These are phyloP conservation scores for Rhinoraja longicauda DNA, from an alignment of 2,797 vertebrate genomes.

Conservation along the genomic window DNA sequence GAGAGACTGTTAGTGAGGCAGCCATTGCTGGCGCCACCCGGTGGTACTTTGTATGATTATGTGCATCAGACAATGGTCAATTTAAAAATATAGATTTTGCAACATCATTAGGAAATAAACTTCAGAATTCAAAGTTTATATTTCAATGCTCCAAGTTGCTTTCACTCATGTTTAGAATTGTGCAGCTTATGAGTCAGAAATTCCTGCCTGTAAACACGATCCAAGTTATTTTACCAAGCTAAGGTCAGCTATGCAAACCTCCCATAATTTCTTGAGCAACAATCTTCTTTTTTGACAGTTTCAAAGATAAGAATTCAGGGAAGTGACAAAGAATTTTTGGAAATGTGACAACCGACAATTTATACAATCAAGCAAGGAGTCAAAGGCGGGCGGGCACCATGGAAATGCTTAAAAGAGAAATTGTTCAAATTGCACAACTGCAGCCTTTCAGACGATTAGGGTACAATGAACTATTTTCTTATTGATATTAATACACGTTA, in stretches of 20 bases:
- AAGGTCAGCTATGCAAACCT: not conserved
- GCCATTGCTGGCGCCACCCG: too few relatives aligned
- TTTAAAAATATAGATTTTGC: not conserved
- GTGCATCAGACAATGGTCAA: too few relatives aligned
- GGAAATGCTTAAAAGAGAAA: not conserved
- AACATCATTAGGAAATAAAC: not conserved
- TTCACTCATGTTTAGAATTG: not conserved
- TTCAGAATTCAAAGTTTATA: not conserved
- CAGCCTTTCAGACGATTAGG: not conserved
- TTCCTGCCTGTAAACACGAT: not conserved
- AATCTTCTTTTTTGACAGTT: conserved; percentile 15
- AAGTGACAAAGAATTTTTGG: not conserved
- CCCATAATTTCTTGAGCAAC: not conserved
- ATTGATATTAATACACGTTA: not conserved
- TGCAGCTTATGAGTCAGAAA: conserved; percentile 3
- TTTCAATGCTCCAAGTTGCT: too few relatives aligned
- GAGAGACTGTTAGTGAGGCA: too few relatives aligned
- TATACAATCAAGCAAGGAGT: not conserved
- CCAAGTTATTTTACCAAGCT: not conserved
- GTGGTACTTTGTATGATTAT: too few relatives aligned
- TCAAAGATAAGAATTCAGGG: conserved; percentile 11
- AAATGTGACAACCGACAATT: conserved; percentile 28
- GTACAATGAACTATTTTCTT: not conserved
- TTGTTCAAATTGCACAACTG: not conserved
- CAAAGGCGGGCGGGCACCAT: not conserved